These are phyloP conservation scores for Asteroscopus sphinx DNA, from an alignment of 2,888 invertebrate genomes.

Conservation along the genomic window DNA sequence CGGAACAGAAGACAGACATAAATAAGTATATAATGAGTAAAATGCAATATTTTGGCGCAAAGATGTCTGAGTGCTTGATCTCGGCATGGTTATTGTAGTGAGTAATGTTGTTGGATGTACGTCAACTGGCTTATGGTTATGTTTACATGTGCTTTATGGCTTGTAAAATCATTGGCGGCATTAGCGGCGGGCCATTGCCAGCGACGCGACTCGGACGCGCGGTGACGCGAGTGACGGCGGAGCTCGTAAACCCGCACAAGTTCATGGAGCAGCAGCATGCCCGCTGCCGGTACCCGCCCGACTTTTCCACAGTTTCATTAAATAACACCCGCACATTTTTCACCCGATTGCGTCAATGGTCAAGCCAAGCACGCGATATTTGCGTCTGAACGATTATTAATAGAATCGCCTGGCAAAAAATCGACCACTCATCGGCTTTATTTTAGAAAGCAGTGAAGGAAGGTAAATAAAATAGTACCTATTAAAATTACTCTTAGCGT, in stretches of 20 bases:
- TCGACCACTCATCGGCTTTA: constrained; percentile 83
- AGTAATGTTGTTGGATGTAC: constrained; percentile 43
- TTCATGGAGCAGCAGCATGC: constrained; percentile 76
- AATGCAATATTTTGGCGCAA: constrained; percentile 34
- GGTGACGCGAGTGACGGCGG: constrained; percentile 50
- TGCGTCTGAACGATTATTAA: constrained; percentile 84
- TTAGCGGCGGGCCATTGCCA: constrained; percentile 55
- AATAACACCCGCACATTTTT: constrained; percentile 86
- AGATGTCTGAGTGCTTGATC: constrained; percentile 18
- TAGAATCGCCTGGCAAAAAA: constrained; percentile 85
- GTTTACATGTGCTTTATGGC: constrained; percentile 76
- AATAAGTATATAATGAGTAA: too few relatives aligned
- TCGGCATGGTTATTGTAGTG: constrained; percentile 27
- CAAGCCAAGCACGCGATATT: constrained; percentile 84
- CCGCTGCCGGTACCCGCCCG: constrained; percentile 71
- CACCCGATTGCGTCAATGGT: constrained; percentile 87
- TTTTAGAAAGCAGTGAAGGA: constrained; percentile 82
- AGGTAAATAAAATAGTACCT: constrained; percentile 86
- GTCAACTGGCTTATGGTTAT: constrained; percentile 65
- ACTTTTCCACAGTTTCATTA: constrained; percentile 81
- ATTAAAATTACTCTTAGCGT: constrained; percentile 74
- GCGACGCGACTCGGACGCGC: constrained; percentile 36
- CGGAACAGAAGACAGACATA: too few relatives aligned
- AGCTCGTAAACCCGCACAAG: constrained; percentile 72
- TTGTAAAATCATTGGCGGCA: constrained; percentile 67